Evolutionary conservation across 2,113 vertebrate species (phyloP).

Genomic region (Meriones unguiculatus): DNA sequence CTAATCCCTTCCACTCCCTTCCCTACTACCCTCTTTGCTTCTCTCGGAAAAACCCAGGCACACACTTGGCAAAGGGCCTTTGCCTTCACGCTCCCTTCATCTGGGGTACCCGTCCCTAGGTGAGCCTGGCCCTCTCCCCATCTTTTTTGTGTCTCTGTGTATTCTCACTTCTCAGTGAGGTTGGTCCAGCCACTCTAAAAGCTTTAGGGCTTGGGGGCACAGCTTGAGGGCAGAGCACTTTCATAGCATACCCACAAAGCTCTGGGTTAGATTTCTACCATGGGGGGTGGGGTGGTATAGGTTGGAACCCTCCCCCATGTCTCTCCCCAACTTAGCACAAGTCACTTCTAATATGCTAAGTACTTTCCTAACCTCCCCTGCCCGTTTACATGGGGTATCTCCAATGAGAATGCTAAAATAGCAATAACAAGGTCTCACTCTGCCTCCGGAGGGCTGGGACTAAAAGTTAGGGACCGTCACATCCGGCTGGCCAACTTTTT

Average conservation of each 20-base stretch:
- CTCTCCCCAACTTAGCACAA: not conserved
- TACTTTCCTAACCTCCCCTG: not conserved
- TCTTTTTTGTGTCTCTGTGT: not conserved
- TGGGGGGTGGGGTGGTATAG: too few species aligned
- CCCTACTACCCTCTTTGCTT: not conserved
- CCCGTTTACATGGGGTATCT: not conserved
- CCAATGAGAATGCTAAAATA: not conserved
- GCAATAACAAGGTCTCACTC: not conserved
- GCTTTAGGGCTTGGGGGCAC: not conserved
- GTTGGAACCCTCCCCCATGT: fast-evolving
- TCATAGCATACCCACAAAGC: too few species aligned
- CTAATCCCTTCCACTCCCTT: not conserved
- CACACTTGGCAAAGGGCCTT: not conserved
- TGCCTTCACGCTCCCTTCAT: not conserved
- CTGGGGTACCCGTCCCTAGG: not conserved
- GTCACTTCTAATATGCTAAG: not conserved
- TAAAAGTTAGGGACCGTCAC: not conserved
- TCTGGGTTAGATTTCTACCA: not conserved
- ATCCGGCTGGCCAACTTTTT: not conserved
- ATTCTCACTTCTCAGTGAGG: not conserved
- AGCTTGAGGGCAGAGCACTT: not conserved
- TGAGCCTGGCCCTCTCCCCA: not conserved
- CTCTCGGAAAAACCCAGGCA: not conserved
- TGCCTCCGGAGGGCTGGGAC: not conserved
- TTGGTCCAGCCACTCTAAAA: not conserved